Evolutionary conservation across 1,140 invertebrate genomes (phyloP).

Genomic region (Matsumurasca onukii): DNA sequence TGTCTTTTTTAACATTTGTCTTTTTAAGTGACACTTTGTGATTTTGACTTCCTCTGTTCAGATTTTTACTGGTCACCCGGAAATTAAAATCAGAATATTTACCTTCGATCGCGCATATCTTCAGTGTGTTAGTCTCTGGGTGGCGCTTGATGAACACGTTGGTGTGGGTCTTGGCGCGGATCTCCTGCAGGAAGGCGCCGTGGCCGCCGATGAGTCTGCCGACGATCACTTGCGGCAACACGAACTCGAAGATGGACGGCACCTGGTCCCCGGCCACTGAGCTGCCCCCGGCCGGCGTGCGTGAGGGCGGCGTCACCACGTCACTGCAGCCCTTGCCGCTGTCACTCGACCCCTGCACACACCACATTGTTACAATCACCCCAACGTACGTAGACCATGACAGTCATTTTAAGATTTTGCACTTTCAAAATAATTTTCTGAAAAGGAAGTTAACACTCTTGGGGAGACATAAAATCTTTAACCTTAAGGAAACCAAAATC

Average conservation of each 20-base stretch:
- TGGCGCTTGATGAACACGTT: conserved; percentile 77
- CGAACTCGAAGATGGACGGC: conserved; percentile 39
- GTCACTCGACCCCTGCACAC: conserved; percentile 67
- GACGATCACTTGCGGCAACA: conserved; percentile 58
- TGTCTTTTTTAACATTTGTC: too few relatives aligned
- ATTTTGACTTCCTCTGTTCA: too few relatives aligned
- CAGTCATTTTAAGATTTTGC: background rate
- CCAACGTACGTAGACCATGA: too few relatives aligned
- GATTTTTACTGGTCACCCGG: too few relatives aligned
- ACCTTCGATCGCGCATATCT: conserved; percentile 84
- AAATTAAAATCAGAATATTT: too few relatives aligned
- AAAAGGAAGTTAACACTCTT: too few relatives aligned
- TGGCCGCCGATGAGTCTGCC: conserved; percentile 85
- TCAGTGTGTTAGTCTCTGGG: conserved; percentile 65
- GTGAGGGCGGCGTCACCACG: conserved; percentile 58
- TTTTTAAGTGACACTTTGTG: too few relatives aligned
- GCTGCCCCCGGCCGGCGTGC: conserved; percentile 42
- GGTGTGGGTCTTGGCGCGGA: conserved; percentile 76
- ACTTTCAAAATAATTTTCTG: too few relatives aligned
- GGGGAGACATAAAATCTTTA: too few relatives aligned
- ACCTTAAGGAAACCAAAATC: too few relatives aligned
- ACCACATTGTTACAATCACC: conserved; percentile 9
- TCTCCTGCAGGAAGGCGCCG: conserved; percentile 76
- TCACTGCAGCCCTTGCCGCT: conserved; percentile 74
- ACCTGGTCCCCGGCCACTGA: conserved; percentile 40